These are phyloP conservation scores for Muscicapa adusta DNA, from an alignment of 2,113 vertebrate genomes.

Conservation along the genomic window DNA sequence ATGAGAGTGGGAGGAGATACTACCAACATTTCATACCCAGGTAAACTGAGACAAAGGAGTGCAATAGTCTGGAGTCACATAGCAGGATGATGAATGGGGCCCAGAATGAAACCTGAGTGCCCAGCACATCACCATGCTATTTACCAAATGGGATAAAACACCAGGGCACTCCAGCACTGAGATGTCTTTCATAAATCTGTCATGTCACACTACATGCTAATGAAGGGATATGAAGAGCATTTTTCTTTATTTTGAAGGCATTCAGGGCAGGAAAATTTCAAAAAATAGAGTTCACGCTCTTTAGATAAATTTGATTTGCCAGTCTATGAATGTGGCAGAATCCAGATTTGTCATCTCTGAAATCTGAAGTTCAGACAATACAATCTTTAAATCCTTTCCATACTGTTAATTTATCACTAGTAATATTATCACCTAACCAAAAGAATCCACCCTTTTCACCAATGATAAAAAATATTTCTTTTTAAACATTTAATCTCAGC, in stretches of 20 bases:
- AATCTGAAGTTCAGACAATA: background rate
- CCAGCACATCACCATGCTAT: conserved; percentile 15
- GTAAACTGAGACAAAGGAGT: conserved; percentile 46
- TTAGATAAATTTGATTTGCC: background rate
- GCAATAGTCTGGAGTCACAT: background rate
- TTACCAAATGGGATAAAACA: conserved; percentile 35
- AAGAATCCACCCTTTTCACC: background rate
- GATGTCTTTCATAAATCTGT: conserved; percentile 16
- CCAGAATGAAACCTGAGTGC: conserved; percentile 1
- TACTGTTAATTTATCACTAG: background rate
- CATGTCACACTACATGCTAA: conserved; percentile 20
- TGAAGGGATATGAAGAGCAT: conserved; percentile 29
- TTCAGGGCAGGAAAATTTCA: background rate
- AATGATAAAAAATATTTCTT: background rate
- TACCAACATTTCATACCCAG: background rate
- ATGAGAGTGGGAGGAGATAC: background rate
- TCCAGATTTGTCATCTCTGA: background rate
- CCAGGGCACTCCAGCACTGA: background rate
- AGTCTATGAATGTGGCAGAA: background rate
- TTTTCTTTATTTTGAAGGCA: conserved; percentile 36
- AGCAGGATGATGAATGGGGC: conserved; percentile 27
- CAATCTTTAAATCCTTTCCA: background rate
- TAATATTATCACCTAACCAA: background rate
- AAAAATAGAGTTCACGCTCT: background rate
- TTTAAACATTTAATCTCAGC: background rate